Evolutionary conservation across 2,888 invertebrate genomes (phyloP).

Genomic region (Nomada ferruginata): DNA sequence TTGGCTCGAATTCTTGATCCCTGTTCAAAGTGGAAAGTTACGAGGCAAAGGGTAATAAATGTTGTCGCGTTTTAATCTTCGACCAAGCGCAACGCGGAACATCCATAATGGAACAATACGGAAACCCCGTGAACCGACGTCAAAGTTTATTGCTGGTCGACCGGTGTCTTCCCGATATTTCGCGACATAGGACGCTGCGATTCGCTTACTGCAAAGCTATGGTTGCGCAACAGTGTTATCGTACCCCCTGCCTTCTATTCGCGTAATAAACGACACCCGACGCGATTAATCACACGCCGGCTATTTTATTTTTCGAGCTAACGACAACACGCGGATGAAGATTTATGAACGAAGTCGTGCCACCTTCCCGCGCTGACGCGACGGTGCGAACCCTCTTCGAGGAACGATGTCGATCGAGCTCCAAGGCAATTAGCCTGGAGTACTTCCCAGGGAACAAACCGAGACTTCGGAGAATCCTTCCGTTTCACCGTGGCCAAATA

Average conservation of each 20-base stretch:
- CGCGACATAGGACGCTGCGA: neutral
- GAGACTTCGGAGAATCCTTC: neutral
- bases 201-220: neutral
- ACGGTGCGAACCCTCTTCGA: neutral
- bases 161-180: neutral
- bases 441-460: neutral
- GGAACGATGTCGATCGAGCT: constrained; percentile 12
- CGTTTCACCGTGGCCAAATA: neutral
- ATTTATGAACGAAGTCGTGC: constrained; percentile 35
- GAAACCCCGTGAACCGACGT: neutral
- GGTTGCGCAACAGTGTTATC: constrained; percentile 34
- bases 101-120: too few species aligned
- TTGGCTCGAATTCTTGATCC: constrained; percentile 19
- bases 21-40: constrained; percentile 5
- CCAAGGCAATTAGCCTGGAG: constrained; percentile 1
- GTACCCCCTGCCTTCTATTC: neutral
- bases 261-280: constrained; percentile 16
- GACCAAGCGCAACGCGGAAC: too few species aligned
- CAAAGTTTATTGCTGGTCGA: neutral
- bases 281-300: constrained; percentile 43
- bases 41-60: constrained; percentile 15
- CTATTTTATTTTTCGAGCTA: constrained; percentile 35
- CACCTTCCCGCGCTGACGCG: neutral
- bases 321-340: constrained; percentile 45
- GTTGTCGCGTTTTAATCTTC: constrained; percentile 33